Percentiles rank a stretch among this genome's conserved stretches.
phyloP scores from a whole-genome alignment of 2,797 vertebrate species.

The Diglossa cyanea region DNA sequence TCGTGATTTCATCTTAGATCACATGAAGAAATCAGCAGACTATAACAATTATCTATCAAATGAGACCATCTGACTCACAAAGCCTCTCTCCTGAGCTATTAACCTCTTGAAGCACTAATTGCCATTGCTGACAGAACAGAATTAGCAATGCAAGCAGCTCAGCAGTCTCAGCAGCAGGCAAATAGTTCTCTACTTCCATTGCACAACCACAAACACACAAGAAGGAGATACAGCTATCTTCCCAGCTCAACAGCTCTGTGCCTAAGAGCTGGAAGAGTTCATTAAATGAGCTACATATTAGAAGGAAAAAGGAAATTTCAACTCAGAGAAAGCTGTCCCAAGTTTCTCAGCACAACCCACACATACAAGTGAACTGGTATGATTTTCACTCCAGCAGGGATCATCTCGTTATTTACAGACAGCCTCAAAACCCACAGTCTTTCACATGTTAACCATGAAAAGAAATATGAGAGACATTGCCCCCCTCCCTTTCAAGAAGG shows the following conservation, averaged over 20 bases:
- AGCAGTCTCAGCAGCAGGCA: background rate
- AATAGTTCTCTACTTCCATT: background rate
- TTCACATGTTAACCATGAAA: background rate
- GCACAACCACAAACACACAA: background rate
- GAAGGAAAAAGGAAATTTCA: background rate
- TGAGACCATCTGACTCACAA: conserved; percentile 69
- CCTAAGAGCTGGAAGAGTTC: background rate
- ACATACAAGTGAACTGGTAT: background rate
- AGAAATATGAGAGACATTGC: background rate
- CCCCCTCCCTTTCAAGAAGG: background rate
- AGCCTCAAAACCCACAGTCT: background rate
- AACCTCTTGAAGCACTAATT: conserved; percentile 50
- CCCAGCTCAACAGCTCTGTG: background rate
- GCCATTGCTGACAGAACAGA: background rate
- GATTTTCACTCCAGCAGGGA: background rate
- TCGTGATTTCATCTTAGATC: conserved; percentile 62
- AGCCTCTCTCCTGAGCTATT: conserved; percentile 23
- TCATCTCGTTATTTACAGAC: background rate
- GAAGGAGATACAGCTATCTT: background rate
- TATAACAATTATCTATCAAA: conserved; percentile 54
- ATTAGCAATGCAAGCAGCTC: background rate
- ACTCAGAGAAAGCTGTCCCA: background rate
- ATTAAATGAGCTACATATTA: background rate
- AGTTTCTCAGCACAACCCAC: background rate
- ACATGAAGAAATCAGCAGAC: conserved; percentile 72